Base-by-base conservation (phyloP, 2,113 vertebrate genomes). In the Callocephalon fimbriatum region DNA sequence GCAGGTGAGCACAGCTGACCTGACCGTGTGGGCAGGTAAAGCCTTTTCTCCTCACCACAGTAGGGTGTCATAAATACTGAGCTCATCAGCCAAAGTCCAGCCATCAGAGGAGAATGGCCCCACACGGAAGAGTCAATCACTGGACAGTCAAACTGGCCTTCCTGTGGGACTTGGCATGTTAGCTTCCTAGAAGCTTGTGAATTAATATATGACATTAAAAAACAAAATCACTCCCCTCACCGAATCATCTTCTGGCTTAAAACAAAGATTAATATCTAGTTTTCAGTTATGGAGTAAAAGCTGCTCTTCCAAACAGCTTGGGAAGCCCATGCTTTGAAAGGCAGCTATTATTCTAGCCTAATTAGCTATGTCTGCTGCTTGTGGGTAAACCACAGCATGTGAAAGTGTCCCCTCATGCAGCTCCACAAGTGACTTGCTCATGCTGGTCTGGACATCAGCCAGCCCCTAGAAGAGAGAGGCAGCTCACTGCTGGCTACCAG, bases 81-180 rank as follows among this genome's bases (percentile, higher is more conserved):
- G 42, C 47, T 93, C 45, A 70, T 18, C 13, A 62, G 54, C 20
- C 59, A 37, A 88, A 86, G 80, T 76, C 73, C 73, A 65, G n/a
- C 23, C 11, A 6, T n/a, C 35, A 58, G 50, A 80, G 45, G 13
- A 76, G 23, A 85, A 50, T 38, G 68, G 67, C 40, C 48, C 32
- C 71, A 38, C 4, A 26, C 0, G 48, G 38, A n/a, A 71, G 12
- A 44, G 6, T 29, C 1, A 1, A 2, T 53, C 72, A 45, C 31
- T 44, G 21, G 25, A 42, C 25, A 80, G 31, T 35, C n/a, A 58
- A 47, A 45, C n/a, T 20, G 15, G 7, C 31, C 10, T 54, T 83
- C 21, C 58, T 2, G 0, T 22, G 22, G 13, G n/a, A 17, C 40
- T 80, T 73, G 37, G 61, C 53, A 54, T 12, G 5, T 59, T 71